Base-by-base conservation (phyloP, 2,888 invertebrate species). In the Leucophora obtusa region DNA sequence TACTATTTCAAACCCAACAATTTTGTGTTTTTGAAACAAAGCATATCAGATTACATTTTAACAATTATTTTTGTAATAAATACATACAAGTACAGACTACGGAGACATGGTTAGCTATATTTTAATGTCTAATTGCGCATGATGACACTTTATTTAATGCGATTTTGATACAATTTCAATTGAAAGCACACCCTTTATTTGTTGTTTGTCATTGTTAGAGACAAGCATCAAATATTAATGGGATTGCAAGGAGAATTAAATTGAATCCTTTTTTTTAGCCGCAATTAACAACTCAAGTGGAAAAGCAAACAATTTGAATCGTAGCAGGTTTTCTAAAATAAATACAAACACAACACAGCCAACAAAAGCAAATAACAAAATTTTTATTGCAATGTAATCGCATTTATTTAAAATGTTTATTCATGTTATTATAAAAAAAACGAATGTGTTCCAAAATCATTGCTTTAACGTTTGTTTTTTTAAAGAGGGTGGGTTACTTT, bases 331-430 rank as follows among this genome's bases (percentile, higher is more conserved):
- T 75, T 35, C 78, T 82, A 74, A 76, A 70, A 82, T 74, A 82
- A 77, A 73, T 28, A 79, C 66, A 71, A 38, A 35, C 6, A 51
- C 56, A 62, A 71, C 35, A 54, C 56, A 72, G 53, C 62, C 53
- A 63, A 62, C 62, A 54, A 53, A 18, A 8, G 38, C 71, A 17
- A 60, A 15, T 17, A 53, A 54, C 2, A 54, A 2, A 70, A 63
- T 78, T 71, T 84, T 84, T 82, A 84, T 79, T 82, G 82, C 83
- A 83, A 78, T 83, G 84, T 84, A 84, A 84, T 84, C 84, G 81
- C 74, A 83, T 84, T 84, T 83, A 79, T 83, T 84, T 82, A 65
- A 81, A 84, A 78, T 82, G 82, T 83, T 83, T 82, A 70, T 78
- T 82, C 82, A 78, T 80, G 66, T 75, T 73, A 80, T 80, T 76